Base-by-base conservation (phyloP, 2,888 invertebrate species). In the Branchinecta sandiegonensis region DNA sequence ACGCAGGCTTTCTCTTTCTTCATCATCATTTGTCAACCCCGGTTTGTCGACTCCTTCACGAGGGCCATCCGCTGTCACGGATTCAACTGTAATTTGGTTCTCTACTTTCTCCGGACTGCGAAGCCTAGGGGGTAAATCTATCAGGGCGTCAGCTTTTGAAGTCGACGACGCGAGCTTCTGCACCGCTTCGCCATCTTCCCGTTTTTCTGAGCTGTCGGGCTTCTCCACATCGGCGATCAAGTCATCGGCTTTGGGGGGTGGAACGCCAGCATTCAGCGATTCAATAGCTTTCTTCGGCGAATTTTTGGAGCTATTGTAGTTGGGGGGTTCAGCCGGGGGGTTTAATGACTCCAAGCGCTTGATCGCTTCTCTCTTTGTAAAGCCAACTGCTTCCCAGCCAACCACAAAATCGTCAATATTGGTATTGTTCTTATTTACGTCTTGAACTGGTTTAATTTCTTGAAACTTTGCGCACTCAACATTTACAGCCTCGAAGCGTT, bases 361-460 rank as follows among this genome's bases (percentile, higher is more conserved):
- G 63, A 56, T 9, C 63, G n/a, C 8, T 56, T 56, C 63, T n/a
- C n/a, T 56, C n/a, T 23, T 56, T 56, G n/a, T 10, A 56, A 56
- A 56, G n/a, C 63, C 63, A 17, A 56, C 63, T n/a, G 63, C 63
- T 56, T 23, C 63, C 63, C 63, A 56, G 63, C 63, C 63, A 17
- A 56, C 63, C 8, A 56, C 23, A 56, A 56, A 56, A 10, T 56
- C 63, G 8, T 56, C 23, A 17, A 17, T 56, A 17, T 56, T 23
- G 63, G 8, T 10, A 56, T 11, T 56, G 11, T 23, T 56, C 23
- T 56, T 23, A 56, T 8, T 56, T 56, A 17, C 23, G 23, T 56
- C 63, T 8, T 56, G 14, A 56, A 10, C 9, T 56, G 11, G 14
- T 56, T 17, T 56, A 8, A 9, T 17, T 17, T 56, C 9, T 23